A percentile compares a stretch with the other conserved stretches of the same genome.
Conservation (phyloP, 2,113 vertebrate genomes). For the Psilopsiagon aymara region DNA sequence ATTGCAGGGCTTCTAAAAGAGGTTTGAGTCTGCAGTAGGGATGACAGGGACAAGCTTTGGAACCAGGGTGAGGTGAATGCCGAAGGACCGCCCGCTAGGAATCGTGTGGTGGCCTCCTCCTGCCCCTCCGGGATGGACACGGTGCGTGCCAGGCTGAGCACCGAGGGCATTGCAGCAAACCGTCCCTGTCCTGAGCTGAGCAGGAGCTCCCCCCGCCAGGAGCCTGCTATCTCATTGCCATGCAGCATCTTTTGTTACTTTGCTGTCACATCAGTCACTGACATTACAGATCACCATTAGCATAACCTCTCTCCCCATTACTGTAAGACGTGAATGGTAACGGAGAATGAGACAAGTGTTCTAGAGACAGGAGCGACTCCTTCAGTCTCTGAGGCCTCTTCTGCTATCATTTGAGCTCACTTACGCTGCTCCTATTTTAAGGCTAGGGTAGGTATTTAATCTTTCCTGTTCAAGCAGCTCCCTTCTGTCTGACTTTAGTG, state of each 20-base stretch:
- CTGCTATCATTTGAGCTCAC: conserved; percentile 56
- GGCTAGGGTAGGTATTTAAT: conserved; percentile 65
- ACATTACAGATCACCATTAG: conserved; percentile 47
- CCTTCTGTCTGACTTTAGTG: not conserved
- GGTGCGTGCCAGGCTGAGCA: accelerated
- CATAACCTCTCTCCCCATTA: conserved; percentile 46
- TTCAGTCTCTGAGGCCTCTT: conserved; percentile 42
- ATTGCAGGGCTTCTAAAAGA: not conserved
- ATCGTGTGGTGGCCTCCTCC: not conserved
- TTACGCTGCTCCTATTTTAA: conserved; percentile 58
- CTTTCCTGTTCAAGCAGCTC: conserved; percentile 43
- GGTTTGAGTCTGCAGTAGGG: not conserved
- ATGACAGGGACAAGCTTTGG: accelerated
- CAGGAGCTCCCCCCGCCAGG: not conserved
- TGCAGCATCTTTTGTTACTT: conserved; percentile 20
- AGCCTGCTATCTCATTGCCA: conserved; percentile 28
- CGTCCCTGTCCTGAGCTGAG: not conserved
- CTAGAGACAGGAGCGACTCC: conserved; percentile 51
- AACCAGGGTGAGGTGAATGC: not conserved
- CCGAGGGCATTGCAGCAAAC: not conserved
- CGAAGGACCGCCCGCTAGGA: accelerated
- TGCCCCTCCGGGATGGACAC: accelerated
- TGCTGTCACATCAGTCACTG: conserved; percentile 55
- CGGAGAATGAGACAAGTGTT: conserved; percentile 31
- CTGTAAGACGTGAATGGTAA: conserved; percentile 13